Evolutionary conservation across 2,888 invertebrate genomes (phyloP), one percentile per base, ranked within the genome.

Genomic region (Cremastinae sp.): DNA sequence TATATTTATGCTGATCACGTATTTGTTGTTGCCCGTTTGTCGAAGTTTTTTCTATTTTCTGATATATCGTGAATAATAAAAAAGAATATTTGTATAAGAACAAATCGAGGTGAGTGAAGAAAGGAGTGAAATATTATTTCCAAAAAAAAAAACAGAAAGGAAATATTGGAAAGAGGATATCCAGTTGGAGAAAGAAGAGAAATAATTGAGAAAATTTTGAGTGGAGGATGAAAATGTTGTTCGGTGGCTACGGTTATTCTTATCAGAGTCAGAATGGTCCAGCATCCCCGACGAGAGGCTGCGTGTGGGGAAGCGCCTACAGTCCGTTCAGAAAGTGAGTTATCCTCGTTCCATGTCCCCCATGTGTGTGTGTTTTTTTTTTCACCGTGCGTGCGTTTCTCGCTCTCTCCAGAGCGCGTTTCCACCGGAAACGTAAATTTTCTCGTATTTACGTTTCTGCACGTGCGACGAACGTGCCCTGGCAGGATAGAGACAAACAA

Each of bases 251-350:
- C 73, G 85, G 84, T 81, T 86, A 84, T 75, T 83, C 83, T 68
- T 81, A 79, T 75, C 83, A 84, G 72, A 82, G 80, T 75, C 84
- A 84, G 65, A 86, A 83, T 68, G 84, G 80, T 62, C 84, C 86
- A 66, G 81, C 86, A 43, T 86, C 88, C 16, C 83, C 86, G 9
- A 83, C 83, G 28, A 85, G 85, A 69, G 77, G 78, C 64, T 85
- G 83, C 49, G 81, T 84, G 41, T 88, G 88, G 88, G 84, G 88
- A 65, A 85, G 83, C 78, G 80, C 85, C 54, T 86, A 81, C 73
- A 89, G 86, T 72, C 88, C 89, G 12, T 89, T 89, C 74, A 82
- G 85, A 82, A 88, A 84, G 89, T 89, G 80, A 89, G 89, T 87
- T 65, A 49, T 18, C 36, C 8, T 16, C 4, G 5, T 0, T 3